Conservation (phyloP, 1,140 invertebrate species). For the Lamellibrachia luymesi region DNA sequence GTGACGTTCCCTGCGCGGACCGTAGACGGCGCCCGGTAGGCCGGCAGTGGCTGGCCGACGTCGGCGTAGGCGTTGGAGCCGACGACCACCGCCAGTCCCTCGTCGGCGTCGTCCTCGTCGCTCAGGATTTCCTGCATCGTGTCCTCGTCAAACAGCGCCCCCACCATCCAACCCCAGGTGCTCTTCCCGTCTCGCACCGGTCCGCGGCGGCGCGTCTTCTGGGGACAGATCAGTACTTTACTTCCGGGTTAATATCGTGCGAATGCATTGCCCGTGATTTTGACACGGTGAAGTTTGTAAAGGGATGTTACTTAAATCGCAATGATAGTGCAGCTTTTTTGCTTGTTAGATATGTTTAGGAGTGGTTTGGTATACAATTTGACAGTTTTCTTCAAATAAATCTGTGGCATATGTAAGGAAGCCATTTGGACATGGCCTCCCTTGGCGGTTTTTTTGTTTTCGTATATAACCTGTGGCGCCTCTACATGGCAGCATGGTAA, state of each 20-base stretch:
- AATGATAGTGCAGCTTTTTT: no score
- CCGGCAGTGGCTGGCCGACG: neutral
- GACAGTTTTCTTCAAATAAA: no score
- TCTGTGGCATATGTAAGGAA: no score
- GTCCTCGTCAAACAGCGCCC: neutral
- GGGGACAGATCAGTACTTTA: neutral
- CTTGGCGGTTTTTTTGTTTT: no score
- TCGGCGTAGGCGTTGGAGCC: neutral
- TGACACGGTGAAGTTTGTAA: no score
- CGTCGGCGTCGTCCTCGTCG: neutral
- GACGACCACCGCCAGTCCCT: neutral
- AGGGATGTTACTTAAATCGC: no score
- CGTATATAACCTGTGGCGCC: no score
- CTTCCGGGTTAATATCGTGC: neutral
- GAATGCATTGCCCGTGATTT: neutral
- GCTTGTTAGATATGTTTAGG: no score
- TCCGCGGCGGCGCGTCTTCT: neutral
- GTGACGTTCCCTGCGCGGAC: neutral
- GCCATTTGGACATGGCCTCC: no score
- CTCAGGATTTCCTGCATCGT: neutral
- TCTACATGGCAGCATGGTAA: no score
- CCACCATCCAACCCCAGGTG: neutral
- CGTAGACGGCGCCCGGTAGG: neutral
- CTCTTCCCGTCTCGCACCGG: neutral
- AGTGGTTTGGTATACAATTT: no score